Conservation (phyloP, 1,140 invertebrate genomes). For the Halictus rubicundus region DNA sequence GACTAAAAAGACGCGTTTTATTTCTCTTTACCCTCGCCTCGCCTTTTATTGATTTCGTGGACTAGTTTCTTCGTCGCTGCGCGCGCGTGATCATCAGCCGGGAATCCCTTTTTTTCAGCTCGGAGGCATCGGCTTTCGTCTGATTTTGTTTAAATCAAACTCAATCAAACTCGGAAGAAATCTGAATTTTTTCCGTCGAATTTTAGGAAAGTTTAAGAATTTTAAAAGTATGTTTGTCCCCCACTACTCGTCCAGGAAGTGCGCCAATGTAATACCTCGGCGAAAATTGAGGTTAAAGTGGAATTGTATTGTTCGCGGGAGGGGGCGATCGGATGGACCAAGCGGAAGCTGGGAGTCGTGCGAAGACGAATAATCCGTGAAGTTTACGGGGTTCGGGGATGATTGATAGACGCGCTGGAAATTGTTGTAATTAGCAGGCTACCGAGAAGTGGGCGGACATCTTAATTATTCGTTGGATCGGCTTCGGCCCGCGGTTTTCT, state of each 20-base stretch:
- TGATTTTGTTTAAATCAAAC: too few species aligned
- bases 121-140: too few species aligned
- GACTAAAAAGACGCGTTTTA: slow-evolving; percentile 25
- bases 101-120: too few species aligned
- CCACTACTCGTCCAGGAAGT: too few species aligned
- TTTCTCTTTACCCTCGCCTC: neutral
- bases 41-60: slow-evolving; percentile 28
- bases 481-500: neutral
- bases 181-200: too few species aligned
- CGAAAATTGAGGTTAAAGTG: neutral
- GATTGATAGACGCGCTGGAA: slow-evolving; percentile 21
- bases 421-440: slow-evolving; percentile 46
- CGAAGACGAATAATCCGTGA: slow-evolving; percentile 7
- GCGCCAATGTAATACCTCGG: too few species aligned
- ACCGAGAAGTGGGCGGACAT: slow-evolving; percentile 35
- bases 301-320: neutral
- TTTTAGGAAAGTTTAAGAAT: too few species aligned
- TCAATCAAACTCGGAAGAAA: too few species aligned
- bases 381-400: neutral
- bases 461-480: slow-evolving; percentile 50
- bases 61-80: slow-evolving; percentile 20
- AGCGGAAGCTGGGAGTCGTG: neutral
- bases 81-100: neutral
- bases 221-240: too few species aligned
- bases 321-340: neutral